Evolutionary conservation across 2,113 vertebrate species (phyloP), one percentile per base, ranked within the genome.

Genomic region (Rutilus rutilus): DNA sequence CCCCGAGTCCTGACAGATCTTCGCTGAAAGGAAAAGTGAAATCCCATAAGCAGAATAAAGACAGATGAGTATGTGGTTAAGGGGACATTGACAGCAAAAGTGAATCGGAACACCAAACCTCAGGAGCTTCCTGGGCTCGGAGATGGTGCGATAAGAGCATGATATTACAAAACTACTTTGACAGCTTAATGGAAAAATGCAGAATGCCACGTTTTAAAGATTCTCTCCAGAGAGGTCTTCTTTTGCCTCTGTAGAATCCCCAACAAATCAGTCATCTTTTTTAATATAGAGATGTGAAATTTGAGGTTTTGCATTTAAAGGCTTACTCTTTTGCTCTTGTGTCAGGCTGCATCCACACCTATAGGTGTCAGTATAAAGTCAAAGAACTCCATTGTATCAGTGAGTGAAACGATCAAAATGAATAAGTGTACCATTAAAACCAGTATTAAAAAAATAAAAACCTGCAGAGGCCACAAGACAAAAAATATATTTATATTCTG

Each of bases 21-120:
- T 52, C 0, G 12, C 64, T 39, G 27, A 54, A 39, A 59, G 52
- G 52, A 83, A 83, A 83, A 73, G 21, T 23, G 23, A 73, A 83
- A 83, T 83, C 81, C 33, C 67, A 39, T 50, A 83, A 83, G 81
- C 33, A 59, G 50, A 71, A 73, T 59, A 71, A 71, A 83, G 67
- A 59, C 65, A 57, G 65, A 83, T 73, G 67, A 73, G 81, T 42
- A 73, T 73, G 81, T 73, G 52, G 64, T 83, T 83, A 73, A 42
- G 67, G 50, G 65, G 67, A 73, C 81, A 57, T 25, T 9, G 12
- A 54, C 67, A 73, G 50, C 52, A 83, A 57, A 59, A 83, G 62
- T 83, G 30, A 73, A 83, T 73, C 23, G 1, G 81, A 71, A 54
- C 4, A 54, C 4, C 50, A 73, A 83, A 71, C 67, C 81, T 83